Base-by-base conservation (phyloP, 1,140 invertebrate species). In the Anastatus disparis region DNA sequence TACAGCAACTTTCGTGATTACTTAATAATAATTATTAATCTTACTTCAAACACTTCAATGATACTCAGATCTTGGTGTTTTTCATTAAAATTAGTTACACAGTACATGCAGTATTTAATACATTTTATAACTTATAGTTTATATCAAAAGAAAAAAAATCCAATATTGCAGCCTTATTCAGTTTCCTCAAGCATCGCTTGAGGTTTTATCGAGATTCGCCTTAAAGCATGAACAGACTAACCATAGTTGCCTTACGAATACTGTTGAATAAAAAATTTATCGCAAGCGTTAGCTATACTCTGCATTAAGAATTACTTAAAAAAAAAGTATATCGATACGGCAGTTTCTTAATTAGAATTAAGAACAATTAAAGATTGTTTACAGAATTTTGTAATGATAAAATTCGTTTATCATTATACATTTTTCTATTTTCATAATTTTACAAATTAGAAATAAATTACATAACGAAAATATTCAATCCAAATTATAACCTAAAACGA, bases 161-260 rank as follows among this genome's bases (percentile, higher is more conserved):
- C 20, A 44, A 71, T 64, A 38, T 27, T 58, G 59, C 59, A 71
- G 68, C 68, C 68, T 70, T 70, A 70, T 52, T 53, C 10, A 46
- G 22, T 62, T 62, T 46, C 6, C 66, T 56, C 58, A 55, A 70
- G 46, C 12, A 46, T 56, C 27, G 2, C 59, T 70, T 56, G 59
- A 70, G 58, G 13, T 22, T 9, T 4, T 20, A 38, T 62, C 44
- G 67, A 62, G 58, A 48, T 69, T 70, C 68, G 31, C 12, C 58
- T 69, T 70, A 63, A 17, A 55, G 40, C 20, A 61, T 56, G 61
- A 69, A 31, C 66, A 69, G 66, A 68, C 65, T 59, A 53, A 53
- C 48, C 26, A 15, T 59, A 59, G 44, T 20, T 59, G 46, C 24
- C 26, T 70, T 70, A 70, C 6, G n/a, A 70, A 70, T 70, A 70